Evolutionary conservation across 2,113 vertebrate genomes (phyloP).

Genomic region (Ondatra zibethicus): DNA sequence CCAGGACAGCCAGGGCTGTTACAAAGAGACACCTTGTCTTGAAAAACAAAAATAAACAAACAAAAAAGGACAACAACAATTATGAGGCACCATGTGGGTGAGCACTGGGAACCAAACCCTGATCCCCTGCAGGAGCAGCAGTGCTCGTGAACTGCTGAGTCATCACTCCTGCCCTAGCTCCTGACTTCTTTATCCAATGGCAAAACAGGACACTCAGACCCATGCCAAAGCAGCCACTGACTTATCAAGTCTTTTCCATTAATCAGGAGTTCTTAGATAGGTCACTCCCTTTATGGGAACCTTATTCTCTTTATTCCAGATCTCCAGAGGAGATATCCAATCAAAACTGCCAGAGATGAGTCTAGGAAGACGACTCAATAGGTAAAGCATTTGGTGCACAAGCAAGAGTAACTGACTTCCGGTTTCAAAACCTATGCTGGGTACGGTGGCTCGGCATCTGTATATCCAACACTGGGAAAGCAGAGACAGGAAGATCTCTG

Average conservation of each 20-base stretch:
- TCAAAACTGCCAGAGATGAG: not conserved
- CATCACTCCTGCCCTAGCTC: not conserved
- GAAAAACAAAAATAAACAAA: not conserved
- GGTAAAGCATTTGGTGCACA: not conserved
- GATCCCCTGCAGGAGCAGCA: not conserved
- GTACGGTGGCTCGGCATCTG: not conserved
- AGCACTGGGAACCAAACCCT: not conserved
- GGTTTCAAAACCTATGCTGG: no score
- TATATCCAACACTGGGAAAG: not conserved
- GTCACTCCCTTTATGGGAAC: not conserved
- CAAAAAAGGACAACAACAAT: not conserved
- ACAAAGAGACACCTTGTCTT: not conserved
- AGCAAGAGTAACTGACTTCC: not conserved
- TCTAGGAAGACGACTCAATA: not conserved
- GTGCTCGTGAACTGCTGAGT: not conserved
- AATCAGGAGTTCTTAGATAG: not conserved
- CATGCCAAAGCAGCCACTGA: not conserved
- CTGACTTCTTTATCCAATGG: constrained; percentile 8
- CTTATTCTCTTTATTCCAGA: not conserved
- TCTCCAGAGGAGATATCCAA: not conserved
- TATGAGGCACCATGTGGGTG: no score
- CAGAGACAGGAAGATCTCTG: not conserved
- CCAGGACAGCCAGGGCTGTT: not conserved
- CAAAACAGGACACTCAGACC: not conserved
- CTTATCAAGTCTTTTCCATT: not conserved